phyloP scores from a whole-genome alignment of 2,113 vertebrate species.

The Gopherus evgoodei region DNA sequence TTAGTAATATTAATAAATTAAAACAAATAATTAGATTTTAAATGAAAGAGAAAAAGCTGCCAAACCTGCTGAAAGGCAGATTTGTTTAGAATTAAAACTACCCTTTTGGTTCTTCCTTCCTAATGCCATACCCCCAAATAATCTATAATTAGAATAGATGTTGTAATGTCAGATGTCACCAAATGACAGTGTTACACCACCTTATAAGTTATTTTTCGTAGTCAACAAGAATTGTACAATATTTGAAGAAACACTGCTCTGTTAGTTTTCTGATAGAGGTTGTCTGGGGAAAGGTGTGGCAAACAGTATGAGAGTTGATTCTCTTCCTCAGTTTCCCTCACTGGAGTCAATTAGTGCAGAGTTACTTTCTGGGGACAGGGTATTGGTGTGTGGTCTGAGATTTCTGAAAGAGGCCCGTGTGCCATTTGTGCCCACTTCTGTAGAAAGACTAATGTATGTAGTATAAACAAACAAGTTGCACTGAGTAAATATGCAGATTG shows the following conservation, averaged over 20 bases:
- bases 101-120: neutral
- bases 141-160: neutral
- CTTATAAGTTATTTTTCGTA: neutral
- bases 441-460: neutral
- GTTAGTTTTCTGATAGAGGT: neutral
- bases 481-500: neutral
- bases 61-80: neutral
- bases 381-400: neutral
- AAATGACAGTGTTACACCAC: fast-evolving
- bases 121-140: neutral
- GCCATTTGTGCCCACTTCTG: neutral
- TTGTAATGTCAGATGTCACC: neutral
- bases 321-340: neutral
- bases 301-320: neutral
- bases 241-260: neutral
- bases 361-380: neutral
- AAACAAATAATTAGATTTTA: neutral
- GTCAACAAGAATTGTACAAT: neutral
- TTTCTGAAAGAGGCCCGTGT: neutral
- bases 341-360: neutral
- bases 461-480: neutral
- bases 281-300: neutral
- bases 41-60: neutral
- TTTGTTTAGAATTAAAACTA: neutral
- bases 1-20: neutral